These are phyloP conservation scores for Austrolebias charrua DNA, from an alignment of 2,797 vertebrate species.

Conservation along the genomic window DNA sequence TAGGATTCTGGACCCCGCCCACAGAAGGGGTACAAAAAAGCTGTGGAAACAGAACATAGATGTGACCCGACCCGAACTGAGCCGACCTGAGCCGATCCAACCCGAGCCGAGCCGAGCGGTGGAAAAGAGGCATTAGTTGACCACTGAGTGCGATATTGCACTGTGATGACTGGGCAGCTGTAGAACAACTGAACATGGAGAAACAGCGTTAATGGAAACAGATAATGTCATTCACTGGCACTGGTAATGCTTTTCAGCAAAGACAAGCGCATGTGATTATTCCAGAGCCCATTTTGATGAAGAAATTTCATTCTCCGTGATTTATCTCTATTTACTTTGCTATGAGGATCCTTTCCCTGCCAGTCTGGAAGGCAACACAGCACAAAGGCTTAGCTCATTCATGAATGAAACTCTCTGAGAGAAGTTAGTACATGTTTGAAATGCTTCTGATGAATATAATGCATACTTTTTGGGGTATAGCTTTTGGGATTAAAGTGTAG, in stretches of 20 bases:
- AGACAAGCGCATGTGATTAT: constrained; percentile 57
- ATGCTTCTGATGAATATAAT: constrained; percentile 69
- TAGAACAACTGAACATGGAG: constrained; percentile 41
- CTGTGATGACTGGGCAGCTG: constrained; percentile 25
- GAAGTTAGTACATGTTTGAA: constrained; percentile 74
- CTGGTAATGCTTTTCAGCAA: constrained; percentile 48
- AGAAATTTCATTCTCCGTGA: constrained; percentile 69
- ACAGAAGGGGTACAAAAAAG: too few relatives aligned
- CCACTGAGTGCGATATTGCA: constrained; percentile 46
- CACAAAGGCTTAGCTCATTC: constrained; percentile 67
- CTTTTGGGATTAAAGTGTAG: constrained; percentile 73
- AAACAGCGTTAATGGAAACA: constrained; percentile 45
- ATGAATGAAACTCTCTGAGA: constrained; percentile 66
- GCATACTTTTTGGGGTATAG: constrained; percentile 68
- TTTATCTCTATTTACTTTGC: constrained; percentile 72
- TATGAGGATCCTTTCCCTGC: constrained; percentile 66
- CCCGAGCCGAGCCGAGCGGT: too few relatives aligned
- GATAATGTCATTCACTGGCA: constrained; percentile 51
- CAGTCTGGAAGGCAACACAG: constrained; percentile 72
- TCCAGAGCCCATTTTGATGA: constrained; percentile 65
- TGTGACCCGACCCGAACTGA: too few relatives aligned
- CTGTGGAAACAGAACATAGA: too few relatives aligned
- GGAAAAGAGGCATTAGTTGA: too few relatives aligned
- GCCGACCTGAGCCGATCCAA: too few relatives aligned
- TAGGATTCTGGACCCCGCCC: too few relatives aligned